A percentile compares a stretch with the other conserved stretches of the same genome.
phyloP scores from a whole-genome alignment of 2,113 vertebrate genomes.

The Thermophis baileyi region DNA sequence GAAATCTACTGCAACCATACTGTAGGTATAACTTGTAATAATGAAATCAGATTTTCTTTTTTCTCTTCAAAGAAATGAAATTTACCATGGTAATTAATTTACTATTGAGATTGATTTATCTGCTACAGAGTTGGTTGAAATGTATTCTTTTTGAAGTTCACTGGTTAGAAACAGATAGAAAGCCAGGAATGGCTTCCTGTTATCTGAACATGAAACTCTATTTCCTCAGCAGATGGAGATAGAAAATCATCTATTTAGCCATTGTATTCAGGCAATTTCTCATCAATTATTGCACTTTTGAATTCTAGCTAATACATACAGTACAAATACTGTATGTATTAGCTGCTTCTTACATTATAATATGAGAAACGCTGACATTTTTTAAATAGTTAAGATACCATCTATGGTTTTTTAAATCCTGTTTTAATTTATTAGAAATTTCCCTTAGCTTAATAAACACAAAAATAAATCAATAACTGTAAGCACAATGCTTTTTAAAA shows the following conservation, averaged over 20 bases:
- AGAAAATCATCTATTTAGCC: neutral
- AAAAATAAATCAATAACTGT: neutral
- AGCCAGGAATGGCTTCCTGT: neutral
- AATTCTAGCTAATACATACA: neutral
- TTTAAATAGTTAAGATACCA: neutral
- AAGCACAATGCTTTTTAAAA: neutral
- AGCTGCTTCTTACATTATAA: neutral
- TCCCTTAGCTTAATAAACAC: neutral
- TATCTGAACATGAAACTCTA: neutral
- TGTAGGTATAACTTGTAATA: neutral
- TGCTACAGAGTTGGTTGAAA: neutral
- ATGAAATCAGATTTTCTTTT: neutral
- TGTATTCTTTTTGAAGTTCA: neutral
- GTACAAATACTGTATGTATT: neutral
- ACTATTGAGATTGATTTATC: neutral
- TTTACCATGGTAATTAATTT: slow-evolving; percentile 24
- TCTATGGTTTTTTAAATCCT: neutral
- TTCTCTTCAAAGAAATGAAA: slow-evolving; percentile 26
- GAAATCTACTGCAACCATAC: neutral
- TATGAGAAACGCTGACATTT: neutral
- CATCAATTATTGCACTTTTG: neutral
- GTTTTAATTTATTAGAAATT: neutral
- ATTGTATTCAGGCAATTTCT: neutral
- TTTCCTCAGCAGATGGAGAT: neutral
- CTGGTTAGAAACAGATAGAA: neutral